A percentile compares a stretch with the other conserved stretches of the same genome.
phyloP scores from a whole-genome alignment of 1,140 invertebrate genomes.

The Telenomus remus region DNA sequence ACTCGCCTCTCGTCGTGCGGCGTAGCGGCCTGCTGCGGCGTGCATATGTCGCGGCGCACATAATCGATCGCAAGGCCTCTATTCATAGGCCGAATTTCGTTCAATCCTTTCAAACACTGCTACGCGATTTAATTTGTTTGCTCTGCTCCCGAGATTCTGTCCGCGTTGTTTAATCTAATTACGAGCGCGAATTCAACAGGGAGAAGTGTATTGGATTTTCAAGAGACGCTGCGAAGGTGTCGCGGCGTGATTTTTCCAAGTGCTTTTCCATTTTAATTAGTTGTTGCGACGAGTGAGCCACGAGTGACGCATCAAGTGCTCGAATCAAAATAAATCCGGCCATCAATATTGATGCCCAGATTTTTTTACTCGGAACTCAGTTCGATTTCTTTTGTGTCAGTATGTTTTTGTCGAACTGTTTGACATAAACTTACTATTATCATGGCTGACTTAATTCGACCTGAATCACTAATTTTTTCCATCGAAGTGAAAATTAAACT shows the following conservation, averaged over 20 bases:
- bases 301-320: too few species aligned
- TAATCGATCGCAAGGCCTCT: slow-evolving; percentile 35
- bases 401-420: too few species aligned
- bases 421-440: too few species aligned
- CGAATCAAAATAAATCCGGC: too few species aligned
- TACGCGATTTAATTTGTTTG: slow-evolving; percentile 13
- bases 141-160: slow-evolving; percentile 12
- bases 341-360: too few species aligned
- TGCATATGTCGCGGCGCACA: slow-evolving; percentile 48
- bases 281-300: slow-evolving; percentile 9
- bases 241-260: slow-evolving; percentile 22
- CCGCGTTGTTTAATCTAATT: slow-evolving; percentile 45
- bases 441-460: too few species aligned
- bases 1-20: slow-evolving; percentile 58
- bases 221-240: slow-evolving; percentile 19
- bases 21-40: slow-evolving; percentile 27
- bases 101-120: slow-evolving; percentile 35
- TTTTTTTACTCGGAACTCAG: too few species aligned
- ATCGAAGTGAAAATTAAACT: too few species aligned
- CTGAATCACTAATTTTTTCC: too few species aligned
- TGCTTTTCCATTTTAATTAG: slow-evolving; percentile 23
- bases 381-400: too few species aligned
- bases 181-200: slow-evolving; percentile 9
- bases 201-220: slow-evolving; percentile 31
- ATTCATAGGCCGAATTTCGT: slow-evolving; percentile 16